Base-by-base conservation (phyloP, 1,140 invertebrate species). In the Drosophila prosaltans region DNA sequence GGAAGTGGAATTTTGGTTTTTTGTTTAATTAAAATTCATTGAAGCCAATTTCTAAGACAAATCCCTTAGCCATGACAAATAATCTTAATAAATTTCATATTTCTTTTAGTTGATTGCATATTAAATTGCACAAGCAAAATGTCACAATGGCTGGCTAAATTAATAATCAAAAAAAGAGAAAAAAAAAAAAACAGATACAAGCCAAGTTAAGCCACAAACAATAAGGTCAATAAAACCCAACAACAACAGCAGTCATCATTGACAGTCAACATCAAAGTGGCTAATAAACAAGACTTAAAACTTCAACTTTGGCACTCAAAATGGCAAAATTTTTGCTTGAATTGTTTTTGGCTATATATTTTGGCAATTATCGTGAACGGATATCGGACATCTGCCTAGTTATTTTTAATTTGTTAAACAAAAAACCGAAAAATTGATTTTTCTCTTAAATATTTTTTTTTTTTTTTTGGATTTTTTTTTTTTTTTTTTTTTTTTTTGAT, bases 401-500 rank as follows among this genome's bases (percentile, higher is more conserved):
- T 74, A 59, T 61, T 73, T 88, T 77, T 76, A 85, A 86, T 86
- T 86, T 86, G 82, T 86, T 86, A 73, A 69, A 77, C 80, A 80
- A 76, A 88, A 51, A 86, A 54, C 57, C 57, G 54, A 71, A 65
- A 67, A 85, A 82, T 85, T 85, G 65, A 81, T 83, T 88, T 88
- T 86, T 72, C 41, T 36, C 41, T 21, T n/a, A 16, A 0, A 16
- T 0, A 16, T 30, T 45, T 61, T 62, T 62, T 77, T 36, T 3
- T 36, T 36, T 36, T 36, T 0, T 36, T 36, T 36, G 32, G 32
- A 36, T 36, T 36, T 36, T 1, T 0, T 36, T 36, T 5, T 36
- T 36, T 83, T 88, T 88, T 86, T 72, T 28, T 21, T 28, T 21
- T n/a, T 30, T 45, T 61, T 62, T 62, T 77, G 83, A 86, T 86